These are phyloP conservation scores for Apodemia duryi DNA, from an alignment of 2,888 invertebrate species.

Conservation along the genomic window DNA sequence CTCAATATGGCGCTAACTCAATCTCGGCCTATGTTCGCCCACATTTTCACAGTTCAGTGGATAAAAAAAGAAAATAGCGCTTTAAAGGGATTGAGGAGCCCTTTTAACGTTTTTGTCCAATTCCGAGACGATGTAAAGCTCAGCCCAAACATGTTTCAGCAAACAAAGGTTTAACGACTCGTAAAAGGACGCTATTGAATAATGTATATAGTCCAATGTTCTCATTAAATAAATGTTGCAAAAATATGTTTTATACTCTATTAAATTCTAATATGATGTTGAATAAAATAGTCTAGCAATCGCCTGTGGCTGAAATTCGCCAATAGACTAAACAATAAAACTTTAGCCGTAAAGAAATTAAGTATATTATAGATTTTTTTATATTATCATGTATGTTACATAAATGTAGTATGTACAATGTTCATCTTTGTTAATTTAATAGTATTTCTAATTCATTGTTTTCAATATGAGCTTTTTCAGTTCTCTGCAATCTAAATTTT, in stretches of 20 bases:
- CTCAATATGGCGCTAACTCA: constrained; percentile 45
- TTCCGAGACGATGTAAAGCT: constrained; percentile 42
- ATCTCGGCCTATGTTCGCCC: constrained; percentile 48
- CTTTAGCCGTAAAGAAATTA: too few species aligned
- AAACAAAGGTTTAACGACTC: constrained; percentile 51
- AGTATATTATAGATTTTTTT: too few species aligned
- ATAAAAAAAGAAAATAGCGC: constrained; percentile 61
- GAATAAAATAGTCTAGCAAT: too few species aligned
- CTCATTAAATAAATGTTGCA: constrained; percentile 6
- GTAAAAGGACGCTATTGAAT: constrained; percentile 40
- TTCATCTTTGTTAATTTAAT: too few species aligned
- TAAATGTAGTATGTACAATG: too few species aligned
- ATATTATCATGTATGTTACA: too few species aligned
- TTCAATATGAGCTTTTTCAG: too few species aligned
- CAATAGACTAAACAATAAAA: too few species aligned
- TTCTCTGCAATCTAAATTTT: too few species aligned
- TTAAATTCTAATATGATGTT: background rate
- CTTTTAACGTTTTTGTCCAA: constrained; percentile 49
- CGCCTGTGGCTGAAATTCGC: too few species aligned
- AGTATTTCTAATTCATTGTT: too few species aligned
- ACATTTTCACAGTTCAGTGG: constrained; percentile 63
- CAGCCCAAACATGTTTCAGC: constrained; percentile 50
- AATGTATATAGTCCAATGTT: constrained; percentile 17
- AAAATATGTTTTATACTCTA: background rate
- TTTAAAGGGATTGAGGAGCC: constrained; percentile 57